Conservation (phyloP, 2,888 invertebrate species). For the Chloroclystis v-ata region DNA sequence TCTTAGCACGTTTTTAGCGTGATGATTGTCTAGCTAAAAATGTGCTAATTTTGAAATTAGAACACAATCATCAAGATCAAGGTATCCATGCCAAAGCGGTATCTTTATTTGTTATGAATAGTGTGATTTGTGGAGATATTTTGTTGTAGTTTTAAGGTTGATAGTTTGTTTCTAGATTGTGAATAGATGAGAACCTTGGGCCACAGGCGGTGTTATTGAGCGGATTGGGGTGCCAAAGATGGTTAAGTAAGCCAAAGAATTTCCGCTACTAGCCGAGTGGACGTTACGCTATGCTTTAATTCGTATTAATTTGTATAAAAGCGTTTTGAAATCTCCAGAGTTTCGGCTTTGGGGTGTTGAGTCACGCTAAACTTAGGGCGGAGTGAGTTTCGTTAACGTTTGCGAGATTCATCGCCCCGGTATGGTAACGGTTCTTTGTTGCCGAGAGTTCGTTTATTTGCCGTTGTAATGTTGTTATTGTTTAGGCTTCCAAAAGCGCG, state of each 20-base stretch:
- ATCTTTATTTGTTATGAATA: too few relatives aligned
- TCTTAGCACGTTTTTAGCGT: too few relatives aligned
- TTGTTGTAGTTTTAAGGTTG: too few relatives aligned
- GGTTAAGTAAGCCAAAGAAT: slow-evolving; percentile 65
- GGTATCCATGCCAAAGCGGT: too few relatives aligned
- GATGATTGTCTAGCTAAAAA: too few relatives aligned
- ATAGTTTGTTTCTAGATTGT: neutral
- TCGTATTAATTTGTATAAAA: slow-evolving; percentile 50
- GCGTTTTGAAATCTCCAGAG: slow-evolving; percentile 50
- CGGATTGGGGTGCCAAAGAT: slow-evolving; percentile 30
- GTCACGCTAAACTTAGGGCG: neutral
- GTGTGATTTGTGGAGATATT: too few relatives aligned
- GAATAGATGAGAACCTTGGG: neutral
- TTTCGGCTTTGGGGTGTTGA: slow-evolving; percentile 41
- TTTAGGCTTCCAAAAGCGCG: slow-evolving; percentile 51
- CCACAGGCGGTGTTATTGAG: too few relatives aligned
- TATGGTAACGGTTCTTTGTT: slow-evolving; percentile 67
- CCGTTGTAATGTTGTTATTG: slow-evolving; percentile 68
- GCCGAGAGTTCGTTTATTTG: slow-evolving; percentile 63
- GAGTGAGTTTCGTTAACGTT: too few relatives aligned
- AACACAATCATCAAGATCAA: too few relatives aligned
- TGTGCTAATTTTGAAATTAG: too few relatives aligned
- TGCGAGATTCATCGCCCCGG: slow-evolving; percentile 9
- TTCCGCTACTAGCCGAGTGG: slow-evolving; percentile 62
- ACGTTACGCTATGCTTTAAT: slow-evolving; percentile 70